Conservation (phyloP, 1,140 invertebrate species). For the Aphaenogaster ashmeadi region DNA sequence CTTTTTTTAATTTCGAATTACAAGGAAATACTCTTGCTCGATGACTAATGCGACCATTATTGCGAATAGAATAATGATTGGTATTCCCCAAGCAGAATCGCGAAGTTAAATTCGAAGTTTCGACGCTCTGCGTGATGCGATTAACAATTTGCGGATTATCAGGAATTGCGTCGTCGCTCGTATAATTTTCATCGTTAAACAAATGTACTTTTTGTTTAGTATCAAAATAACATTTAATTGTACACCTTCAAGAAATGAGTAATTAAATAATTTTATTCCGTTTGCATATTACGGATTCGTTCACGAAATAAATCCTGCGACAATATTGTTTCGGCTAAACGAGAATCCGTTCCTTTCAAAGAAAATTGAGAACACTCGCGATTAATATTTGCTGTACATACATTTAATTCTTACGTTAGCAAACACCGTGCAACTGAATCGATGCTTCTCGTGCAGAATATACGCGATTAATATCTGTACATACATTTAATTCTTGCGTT, state of each 20-base stretch:
- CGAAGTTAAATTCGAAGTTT: constrained; percentile 46
- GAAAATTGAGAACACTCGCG: background rate
- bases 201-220: constrained; percentile 6
- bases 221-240: constrained; percentile 27
- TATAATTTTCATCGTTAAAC: constrained; percentile 19
- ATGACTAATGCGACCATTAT: constrained; percentile 20
- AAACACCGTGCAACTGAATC: background rate
- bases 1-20: constrained; percentile 22
- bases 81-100: background rate
- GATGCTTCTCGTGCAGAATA: no score
- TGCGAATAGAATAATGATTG: constrained; percentile 19
- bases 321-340: background rate
- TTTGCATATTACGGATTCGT: background rate
- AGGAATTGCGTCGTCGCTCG: background rate
- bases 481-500: no score
- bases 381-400: background rate
- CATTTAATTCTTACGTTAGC: background rate
- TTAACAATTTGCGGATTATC: constrained; percentile 42
- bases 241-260: background rate
- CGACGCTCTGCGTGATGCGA: constrained; percentile 2
- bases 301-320: background rate
- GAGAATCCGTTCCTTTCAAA: constrained; percentile 19
- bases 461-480: no score
- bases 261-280: constrained; percentile 18
- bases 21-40: background rate